Percentiles rank a stretch among this genome's conserved stretches.
These are phyloP conservation scores for Archaeoteleia sp. DNA, from an alignment of 2,888 invertebrate species.

Conservation along the genomic window DNA sequence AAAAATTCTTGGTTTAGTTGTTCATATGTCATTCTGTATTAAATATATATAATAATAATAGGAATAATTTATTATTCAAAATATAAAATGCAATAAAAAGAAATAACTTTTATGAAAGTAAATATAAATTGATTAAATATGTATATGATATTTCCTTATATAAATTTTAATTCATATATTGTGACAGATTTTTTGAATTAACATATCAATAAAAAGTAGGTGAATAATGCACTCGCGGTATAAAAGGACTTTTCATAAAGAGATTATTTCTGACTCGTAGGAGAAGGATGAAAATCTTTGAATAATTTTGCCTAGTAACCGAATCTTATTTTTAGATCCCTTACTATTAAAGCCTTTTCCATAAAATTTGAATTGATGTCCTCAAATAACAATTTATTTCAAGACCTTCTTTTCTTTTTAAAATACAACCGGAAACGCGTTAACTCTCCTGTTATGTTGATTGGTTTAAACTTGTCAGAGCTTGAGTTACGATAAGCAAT, in stretches of 20 bases:
- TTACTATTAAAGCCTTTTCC: too few species aligned
- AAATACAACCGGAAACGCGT: too few species aligned
- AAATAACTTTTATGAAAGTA: background rate
- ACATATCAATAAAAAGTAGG: too few species aligned
- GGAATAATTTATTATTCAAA: background rate
- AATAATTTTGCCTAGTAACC: background rate
- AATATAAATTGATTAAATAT: conserved; percentile 2
- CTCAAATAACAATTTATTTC: too few species aligned
- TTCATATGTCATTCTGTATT: background rate
- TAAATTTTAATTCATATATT: background rate
- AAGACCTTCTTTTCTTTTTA: too few species aligned
- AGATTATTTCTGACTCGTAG: background rate
- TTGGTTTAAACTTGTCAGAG: too few species aligned
- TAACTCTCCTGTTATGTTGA: too few species aligned
- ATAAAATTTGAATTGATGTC: background rate
- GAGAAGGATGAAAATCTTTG: background rate
- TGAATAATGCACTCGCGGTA: background rate
- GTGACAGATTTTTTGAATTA: background rate
- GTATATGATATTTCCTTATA: background rate
- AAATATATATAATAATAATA: background rate
- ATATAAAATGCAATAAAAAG: background rate
- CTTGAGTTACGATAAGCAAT: too few species aligned
- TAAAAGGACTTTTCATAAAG: background rate
- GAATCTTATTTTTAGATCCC: too few species aligned
- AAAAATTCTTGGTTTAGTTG: background rate